Percentiles rank a stretch among this genome's conserved stretches.
These are phyloP conservation scores for Acanthoscelides obtectus DNA, from an alignment of 2,888 invertebrate genomes.

Conservation along the genomic window DNA sequence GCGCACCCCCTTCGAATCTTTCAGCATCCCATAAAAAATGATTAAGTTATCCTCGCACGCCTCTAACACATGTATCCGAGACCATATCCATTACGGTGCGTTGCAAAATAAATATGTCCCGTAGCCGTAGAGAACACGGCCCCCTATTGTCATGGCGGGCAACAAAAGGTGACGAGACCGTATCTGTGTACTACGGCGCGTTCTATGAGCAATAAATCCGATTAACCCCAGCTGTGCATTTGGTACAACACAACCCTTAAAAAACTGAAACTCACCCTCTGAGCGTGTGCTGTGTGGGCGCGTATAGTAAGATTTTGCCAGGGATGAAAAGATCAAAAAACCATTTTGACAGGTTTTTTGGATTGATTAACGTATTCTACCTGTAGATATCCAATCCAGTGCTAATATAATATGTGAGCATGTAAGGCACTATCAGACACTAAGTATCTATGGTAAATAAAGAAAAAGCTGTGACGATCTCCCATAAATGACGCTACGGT, in stretches of 20 bases:
- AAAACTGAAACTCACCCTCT: slow-evolving; percentile 24
- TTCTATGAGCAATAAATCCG: slow-evolving; percentile 41
- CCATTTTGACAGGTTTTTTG: too few relatives aligned
- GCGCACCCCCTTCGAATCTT: neutral
- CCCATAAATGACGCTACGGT: too few relatives aligned
- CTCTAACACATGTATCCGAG: slow-evolving; percentile 42
- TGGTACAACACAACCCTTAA: slow-evolving; percentile 35
- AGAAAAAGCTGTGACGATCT: too few relatives aligned
- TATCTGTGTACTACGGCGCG: slow-evolving; percentile 30
- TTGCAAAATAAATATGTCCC: slow-evolving; percentile 37
- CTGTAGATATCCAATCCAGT: too few relatives aligned
- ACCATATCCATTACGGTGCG: slow-evolving; percentile 32
- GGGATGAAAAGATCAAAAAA: too few relatives aligned
- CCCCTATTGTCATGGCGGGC: slow-evolving; percentile 21
- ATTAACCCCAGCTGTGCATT: slow-evolving; percentile 48
- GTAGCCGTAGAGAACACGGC: slow-evolving; percentile 30
- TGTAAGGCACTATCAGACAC: too few relatives aligned
- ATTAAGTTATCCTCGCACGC: slow-evolving; percentile 36
- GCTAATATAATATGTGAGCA: too few relatives aligned
- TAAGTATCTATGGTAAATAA: too few relatives aligned
- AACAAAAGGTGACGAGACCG: slow-evolving; percentile 30
- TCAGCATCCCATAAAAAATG: slow-evolving; percentile 25
- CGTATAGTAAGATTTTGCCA: too few relatives aligned
- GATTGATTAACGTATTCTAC: too few relatives aligned
- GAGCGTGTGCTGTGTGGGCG: slow-evolving; percentile 26